Evolutionary conservation across 2,888 invertebrate species (phyloP).

Genomic region (Synergus laeviventris): DNA sequence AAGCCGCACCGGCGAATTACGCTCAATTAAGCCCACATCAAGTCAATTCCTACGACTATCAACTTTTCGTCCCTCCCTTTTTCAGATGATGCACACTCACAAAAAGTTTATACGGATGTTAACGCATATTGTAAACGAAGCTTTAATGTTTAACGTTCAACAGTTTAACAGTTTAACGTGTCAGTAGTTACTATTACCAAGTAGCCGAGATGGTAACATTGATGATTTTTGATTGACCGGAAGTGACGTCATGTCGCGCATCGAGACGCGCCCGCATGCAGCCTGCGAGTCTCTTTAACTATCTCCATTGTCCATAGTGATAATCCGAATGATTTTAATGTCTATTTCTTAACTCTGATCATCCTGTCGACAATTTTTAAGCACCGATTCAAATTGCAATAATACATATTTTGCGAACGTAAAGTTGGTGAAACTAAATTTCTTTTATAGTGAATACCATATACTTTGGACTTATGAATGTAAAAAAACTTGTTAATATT

Average conservation of each 20-base stretch:
- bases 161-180: conserved; percentile 1
- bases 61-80: conserved; percentile 8
- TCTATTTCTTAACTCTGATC: not conserved
- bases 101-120: conserved; percentile 13
- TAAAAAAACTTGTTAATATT: too few relatives aligned
- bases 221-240: conserved; percentile 75
- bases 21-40: conserved; percentile 63
- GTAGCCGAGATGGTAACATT: conserved; percentile 58
- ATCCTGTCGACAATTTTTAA: not conserved
- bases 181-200: conserved; percentile 15
- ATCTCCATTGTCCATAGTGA: not conserved
- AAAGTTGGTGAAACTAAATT: too few relatives aligned
- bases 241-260: conserved; percentile 73
- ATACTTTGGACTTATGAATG: too few relatives aligned
- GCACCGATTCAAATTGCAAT: not conserved
- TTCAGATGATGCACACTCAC: conserved; percentile 37
- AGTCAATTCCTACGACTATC: conserved; percentile 52
- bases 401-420: too few relatives aligned
- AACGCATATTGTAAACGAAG: conserved; percentile 53
- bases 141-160: conserved; percentile 46
- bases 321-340: not conserved
- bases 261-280: conserved; percentile 59
- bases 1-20: conserved; percentile 58
- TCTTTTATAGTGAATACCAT: too few relatives aligned
- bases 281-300: not conserved